These are phyloP conservation scores for Huso huso DNA, from an alignment of 2,797 vertebrate species.

Conservation along the genomic window DNA sequence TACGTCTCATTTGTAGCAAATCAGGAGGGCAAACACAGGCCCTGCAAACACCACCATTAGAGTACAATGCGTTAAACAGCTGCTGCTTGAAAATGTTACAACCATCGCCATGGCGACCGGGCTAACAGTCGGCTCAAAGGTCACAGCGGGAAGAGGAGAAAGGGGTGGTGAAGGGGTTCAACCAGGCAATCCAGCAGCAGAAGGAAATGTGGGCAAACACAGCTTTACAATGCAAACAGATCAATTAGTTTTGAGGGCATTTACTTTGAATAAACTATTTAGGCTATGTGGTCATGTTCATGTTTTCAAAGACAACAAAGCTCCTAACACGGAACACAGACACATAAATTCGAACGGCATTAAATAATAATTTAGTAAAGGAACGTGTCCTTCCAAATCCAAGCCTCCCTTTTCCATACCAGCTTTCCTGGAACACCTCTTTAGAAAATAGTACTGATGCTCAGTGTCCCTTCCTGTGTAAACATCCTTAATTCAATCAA, in stretches of 20 bases:
- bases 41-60: slow-evolving; percentile 39
- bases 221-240: slow-evolving; percentile 44
- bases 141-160: slow-evolving; percentile 24
- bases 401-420: too few species aligned
- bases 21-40: slow-evolving; percentile 47
- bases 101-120: slow-evolving; percentile 46
- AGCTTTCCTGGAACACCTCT: too few species aligned
- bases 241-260: slow-evolving; percentile 58
- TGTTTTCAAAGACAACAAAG: too few species aligned
- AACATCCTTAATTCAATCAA: too few species aligned
- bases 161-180: slow-evolving; percentile 31
- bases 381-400: too few species aligned
- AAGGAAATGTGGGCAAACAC: slow-evolving; percentile 59
- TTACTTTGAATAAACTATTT: slow-evolving; percentile 19
- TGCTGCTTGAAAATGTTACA: slow-evolving; percentile 42
- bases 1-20: slow-evolving; percentile 35
- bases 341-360: too few species aligned
- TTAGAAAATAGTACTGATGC: too few species aligned
- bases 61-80: slow-evolving; percentile 43
- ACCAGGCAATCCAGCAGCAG: slow-evolving; percentile 34
- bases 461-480: too few species aligned
- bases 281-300: too few species aligned
- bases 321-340: too few species aligned
- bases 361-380: too few species aligned
- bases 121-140: slow-evolving; percentile 38